Conservation (phyloP, 1,140 invertebrate species). For the Carcinoscorpius rotundicauda region DNA sequence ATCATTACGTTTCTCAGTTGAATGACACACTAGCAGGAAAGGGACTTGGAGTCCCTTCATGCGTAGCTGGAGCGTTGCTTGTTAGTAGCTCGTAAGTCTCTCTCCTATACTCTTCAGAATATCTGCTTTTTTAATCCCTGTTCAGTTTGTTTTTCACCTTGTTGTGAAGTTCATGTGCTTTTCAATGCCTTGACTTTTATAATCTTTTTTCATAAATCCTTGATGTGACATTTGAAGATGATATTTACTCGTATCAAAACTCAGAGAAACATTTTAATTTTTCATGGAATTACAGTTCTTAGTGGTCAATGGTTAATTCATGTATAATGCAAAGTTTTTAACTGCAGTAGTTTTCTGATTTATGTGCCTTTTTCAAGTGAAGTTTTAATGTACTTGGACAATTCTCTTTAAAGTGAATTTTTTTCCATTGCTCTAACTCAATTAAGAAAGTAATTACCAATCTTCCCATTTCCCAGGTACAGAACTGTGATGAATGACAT, state of each 20-base stretch:
- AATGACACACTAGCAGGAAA: slow-evolving; percentile 53
- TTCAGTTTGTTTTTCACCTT: slow-evolving; percentile 4
- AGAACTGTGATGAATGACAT: slow-evolving; percentile 68
- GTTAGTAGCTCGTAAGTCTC: slow-evolving; percentile 45
- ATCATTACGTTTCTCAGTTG: slow-evolving; percentile 55
- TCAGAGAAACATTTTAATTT: background rate
- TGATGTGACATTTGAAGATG: no score
- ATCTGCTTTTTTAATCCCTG: no score
- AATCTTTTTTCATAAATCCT: no score
- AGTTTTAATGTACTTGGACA: slow-evolving; percentile 12
- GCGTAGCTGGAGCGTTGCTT: slow-evolving; percentile 56
- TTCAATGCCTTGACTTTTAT: background rate
- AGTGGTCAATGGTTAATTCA: background rate
- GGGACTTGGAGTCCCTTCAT: slow-evolving; percentile 49
- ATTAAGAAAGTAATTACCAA: slow-evolving; percentile 13
- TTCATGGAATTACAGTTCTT: background rate
- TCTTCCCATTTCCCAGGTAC: slow-evolving; percentile 39
- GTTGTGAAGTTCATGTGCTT: slow-evolving; percentile 2
- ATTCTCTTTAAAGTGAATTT: slow-evolving; percentile 8
- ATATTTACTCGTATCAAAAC: no score
- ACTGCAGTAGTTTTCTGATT: slow-evolving; percentile 14
- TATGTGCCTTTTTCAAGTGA: slow-evolving; percentile 7
- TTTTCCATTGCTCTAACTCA: slow-evolving; percentile 18
- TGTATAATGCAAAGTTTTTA: background rate
- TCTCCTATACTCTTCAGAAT: background rate